Base-by-base conservation (phyloP, 2,113 vertebrate species). In the Osmerus eperlanus region DNA sequence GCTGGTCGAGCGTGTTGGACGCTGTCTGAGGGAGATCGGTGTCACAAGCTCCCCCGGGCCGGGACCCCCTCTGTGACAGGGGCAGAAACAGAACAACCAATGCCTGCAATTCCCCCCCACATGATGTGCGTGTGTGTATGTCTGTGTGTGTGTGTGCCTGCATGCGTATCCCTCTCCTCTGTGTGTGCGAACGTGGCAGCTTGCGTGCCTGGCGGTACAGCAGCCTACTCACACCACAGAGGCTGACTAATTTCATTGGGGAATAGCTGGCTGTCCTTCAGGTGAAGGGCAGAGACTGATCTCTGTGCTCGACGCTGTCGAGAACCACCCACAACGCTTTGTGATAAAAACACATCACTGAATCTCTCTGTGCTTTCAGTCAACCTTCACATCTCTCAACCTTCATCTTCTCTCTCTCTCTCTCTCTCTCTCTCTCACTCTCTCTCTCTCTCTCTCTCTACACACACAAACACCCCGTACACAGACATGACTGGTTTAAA, bases 241-340 rank as follows among this genome's bases (percentile, higher is more conserved):
- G 70, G 75, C 81, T n/a, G 78, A 78, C 83, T 89, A 89, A 91
- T 91, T 90, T 89, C 89, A 87, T 90, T 81, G 83, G 89, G 88
- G 89, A 89, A 91, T 86, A 86, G 78, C 85, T 77, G 85, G 80
- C 88, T 86, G 89, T 89, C 89, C 88, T 93, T 93, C 90, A 90
- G 88, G 86, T 85, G 87, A 88, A 84, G 65, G 87, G 80, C 86
- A 81, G 85, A 88, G 87, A 90, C 86, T 87, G 83, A 80, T 91
- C 87, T 91, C 90, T 41, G 36, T 41, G 36, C 8, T 9, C 36
- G 4, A 7, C 8, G 36, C 36, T 41, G 36, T 41, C 7, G 6
- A 41, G 36, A 41, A 41, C 36, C 36, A 41, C 8, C 36, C 36
- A 86, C 91, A 85, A 88, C 87, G 90, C 86, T 90, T 92, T 92